Conservation (phyloP, 2,797 vertebrate genomes). For the Diglossa cyanea region DNA sequence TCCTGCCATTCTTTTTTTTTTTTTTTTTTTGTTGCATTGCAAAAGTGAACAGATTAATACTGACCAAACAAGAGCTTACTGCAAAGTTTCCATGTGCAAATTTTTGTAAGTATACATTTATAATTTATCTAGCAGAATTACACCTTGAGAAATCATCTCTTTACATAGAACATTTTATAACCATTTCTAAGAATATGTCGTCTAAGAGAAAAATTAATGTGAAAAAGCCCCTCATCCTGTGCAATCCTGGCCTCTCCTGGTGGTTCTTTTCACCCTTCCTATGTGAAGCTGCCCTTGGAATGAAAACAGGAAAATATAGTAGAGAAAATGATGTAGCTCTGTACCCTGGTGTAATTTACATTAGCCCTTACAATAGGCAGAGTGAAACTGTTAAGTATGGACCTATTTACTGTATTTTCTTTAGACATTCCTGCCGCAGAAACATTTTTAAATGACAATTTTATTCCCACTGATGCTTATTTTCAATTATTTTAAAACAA, state of each 20-base stretch:
- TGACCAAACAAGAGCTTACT: background rate
- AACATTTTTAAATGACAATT: conserved; percentile 18
- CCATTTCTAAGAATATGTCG: background rate
- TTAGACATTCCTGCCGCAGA: background rate
- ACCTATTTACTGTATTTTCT: background rate
- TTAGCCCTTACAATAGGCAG: background rate
- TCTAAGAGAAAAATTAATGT: background rate
- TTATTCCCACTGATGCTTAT: conserved; percentile 24
- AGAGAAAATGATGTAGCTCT: background rate
- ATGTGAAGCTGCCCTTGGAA: background rate
- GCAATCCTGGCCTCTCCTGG: background rate
- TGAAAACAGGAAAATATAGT: background rate
- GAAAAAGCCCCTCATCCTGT: background rate
- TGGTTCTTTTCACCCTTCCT: background rate
- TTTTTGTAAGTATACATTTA: background rate
- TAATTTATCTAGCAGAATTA: background rate
- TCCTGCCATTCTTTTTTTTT: background rate
- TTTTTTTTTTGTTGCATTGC: background rate
- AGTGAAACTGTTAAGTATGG: background rate
- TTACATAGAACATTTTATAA: background rate
- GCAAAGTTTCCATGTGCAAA: background rate
- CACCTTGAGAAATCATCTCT: background rate
- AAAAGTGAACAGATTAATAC: background rate
- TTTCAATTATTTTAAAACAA: conserved; percentile 64
- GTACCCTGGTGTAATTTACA: background rate